phyloP scores from a whole-genome alignment of 2,797 vertebrate species.

The Microcaecilia unicolor region DNA sequence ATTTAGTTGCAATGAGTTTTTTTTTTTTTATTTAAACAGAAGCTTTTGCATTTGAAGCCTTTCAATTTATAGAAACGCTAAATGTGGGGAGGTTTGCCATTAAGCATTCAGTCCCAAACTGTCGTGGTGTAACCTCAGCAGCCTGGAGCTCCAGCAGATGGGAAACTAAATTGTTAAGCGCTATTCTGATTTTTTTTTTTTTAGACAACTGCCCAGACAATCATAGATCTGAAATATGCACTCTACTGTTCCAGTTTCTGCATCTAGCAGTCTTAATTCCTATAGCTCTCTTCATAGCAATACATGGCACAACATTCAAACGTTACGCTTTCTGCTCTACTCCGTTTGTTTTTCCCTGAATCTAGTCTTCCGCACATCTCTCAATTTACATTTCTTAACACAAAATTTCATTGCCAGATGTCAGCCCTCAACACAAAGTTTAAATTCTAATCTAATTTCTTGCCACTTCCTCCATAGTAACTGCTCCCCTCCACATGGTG shows the following conservation, averaged over 20 bases:
- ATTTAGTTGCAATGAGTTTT: too few species aligned
- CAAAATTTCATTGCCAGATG: conserved; percentile 6
- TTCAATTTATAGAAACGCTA: too few species aligned
- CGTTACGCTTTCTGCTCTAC: not conserved
- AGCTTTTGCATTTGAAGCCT: too few species aligned
- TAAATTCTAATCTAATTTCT: not conserved
- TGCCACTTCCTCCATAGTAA: not conserved
- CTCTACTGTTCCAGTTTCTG: too few species aligned
- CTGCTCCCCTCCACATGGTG: not conserved
- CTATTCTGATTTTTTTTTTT: too few species aligned
- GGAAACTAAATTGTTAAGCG: too few species aligned
- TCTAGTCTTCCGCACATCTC: not conserved
- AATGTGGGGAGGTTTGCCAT: too few species aligned
- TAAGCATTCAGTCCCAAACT: too few species aligned
- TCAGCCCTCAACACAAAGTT: conserved; percentile 2
- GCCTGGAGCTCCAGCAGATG: too few species aligned
- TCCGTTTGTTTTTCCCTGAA: not conserved
- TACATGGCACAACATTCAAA: not conserved
- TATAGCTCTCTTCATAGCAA: not conserved
- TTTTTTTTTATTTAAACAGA: too few species aligned
- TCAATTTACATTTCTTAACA: conserved; percentile 8
- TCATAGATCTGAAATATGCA: not conserved
- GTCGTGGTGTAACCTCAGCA: too few species aligned
- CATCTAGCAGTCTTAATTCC: not conserved
- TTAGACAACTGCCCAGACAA: not conserved